Conservation (phyloP, 2,797 vertebrate species). For the Sebastes cheni region DNA sequence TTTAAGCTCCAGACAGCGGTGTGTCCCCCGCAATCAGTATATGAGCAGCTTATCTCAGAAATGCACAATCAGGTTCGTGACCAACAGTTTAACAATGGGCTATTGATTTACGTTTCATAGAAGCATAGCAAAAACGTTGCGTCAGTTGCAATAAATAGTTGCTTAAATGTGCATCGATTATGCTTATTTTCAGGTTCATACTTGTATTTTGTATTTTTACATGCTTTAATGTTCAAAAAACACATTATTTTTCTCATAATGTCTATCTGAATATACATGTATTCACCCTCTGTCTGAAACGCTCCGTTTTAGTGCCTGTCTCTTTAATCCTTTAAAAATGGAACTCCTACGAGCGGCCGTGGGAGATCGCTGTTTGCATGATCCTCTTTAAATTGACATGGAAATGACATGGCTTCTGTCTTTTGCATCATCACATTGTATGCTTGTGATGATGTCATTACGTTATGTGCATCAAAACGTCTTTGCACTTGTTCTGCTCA, state of each 20-base stretch:
- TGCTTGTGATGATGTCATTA: accelerated
- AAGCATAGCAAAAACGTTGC: background rate
- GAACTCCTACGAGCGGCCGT: background rate
- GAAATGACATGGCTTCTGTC: background rate
- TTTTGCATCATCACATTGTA: background rate
- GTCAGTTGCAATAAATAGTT: background rate
- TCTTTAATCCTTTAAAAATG: background rate
- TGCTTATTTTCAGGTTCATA: background rate
- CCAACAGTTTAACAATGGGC: conserved; percentile 12
- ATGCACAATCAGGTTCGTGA: conserved; percentile 2
- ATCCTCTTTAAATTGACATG: background rate
- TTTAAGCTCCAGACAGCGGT: conserved; percentile 48
- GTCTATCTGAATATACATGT: background rate
- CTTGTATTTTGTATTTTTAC: too few relatives aligned
- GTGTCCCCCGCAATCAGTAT: conserved; percentile 28
- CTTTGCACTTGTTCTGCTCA: background rate
- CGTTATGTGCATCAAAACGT: accelerated
- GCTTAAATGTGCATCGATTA: accelerated
- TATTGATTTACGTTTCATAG: background rate
- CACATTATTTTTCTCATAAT: background rate
- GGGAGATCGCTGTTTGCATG: background rate
- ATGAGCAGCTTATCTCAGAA: conserved; percentile 29
- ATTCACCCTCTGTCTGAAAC: background rate
- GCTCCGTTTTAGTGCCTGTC: background rate
- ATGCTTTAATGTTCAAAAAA: background rate